These are phyloP conservation scores for Phoenoteleia sp. DNA, from an alignment of 2,888 invertebrate genomes.

Conservation along the genomic window DNA sequence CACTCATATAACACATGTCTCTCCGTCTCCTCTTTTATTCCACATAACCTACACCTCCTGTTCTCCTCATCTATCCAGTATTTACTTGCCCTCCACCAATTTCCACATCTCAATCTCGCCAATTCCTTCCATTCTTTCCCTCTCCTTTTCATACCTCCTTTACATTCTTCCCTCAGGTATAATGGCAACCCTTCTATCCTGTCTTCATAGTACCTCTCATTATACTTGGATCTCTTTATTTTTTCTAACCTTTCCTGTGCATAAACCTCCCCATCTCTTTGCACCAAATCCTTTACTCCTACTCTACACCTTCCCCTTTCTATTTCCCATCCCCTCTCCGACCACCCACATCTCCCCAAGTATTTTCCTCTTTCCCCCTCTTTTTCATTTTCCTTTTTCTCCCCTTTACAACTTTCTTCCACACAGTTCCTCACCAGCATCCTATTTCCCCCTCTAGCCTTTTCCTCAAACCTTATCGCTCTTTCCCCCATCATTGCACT, in stretches of 20 bases:
- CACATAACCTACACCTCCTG: not conserved
- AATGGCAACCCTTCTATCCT: not conserved
- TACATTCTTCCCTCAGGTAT: not conserved
- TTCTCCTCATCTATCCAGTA: not conserved
- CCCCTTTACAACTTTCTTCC: not conserved
- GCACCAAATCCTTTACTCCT: too few relatives aligned
- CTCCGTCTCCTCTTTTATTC: not conserved
- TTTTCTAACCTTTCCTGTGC: not conserved
- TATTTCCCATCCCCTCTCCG: too few relatives aligned
- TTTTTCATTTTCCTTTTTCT: too few relatives aligned
- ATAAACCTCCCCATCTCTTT: not conserved
- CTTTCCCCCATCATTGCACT: not conserved
- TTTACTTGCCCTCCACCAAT: not conserved
- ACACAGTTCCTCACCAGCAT: not conserved
- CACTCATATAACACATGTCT: too few relatives aligned
- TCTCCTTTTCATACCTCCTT: too few relatives aligned
- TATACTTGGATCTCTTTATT: not conserved
- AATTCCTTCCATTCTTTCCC: too few relatives aligned
- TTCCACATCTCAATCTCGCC: not conserved
- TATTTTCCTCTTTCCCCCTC: too few relatives aligned
- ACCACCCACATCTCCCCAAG: too few relatives aligned
- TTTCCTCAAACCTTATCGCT: slow-evolving; percentile 13
- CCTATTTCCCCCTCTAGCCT: not conserved
- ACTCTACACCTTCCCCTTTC: too few relatives aligned
- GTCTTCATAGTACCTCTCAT: too few relatives aligned